Evolutionary conservation across 2,113 vertebrate genomes (phyloP).

Genomic region (Otolemur garnettii): DNA sequence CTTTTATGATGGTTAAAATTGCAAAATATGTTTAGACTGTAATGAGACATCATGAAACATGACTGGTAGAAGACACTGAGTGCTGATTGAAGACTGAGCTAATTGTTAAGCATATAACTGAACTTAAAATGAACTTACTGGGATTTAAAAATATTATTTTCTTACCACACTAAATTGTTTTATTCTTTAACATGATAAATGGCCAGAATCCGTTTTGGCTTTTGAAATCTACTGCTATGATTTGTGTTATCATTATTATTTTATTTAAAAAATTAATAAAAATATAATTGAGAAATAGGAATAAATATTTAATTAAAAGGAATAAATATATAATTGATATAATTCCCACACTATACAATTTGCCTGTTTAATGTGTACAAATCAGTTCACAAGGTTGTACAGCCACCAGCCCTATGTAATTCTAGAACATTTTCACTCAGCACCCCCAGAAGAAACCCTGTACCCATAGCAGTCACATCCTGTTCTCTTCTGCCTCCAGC

Average conservation of each 20-base stretch:
- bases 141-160: slow-evolving; percentile 11
- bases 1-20: neutral
- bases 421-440: neutral
- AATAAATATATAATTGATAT: neutral
- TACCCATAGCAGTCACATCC: neutral
- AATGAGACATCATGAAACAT: neutral
- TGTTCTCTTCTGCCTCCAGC: neutral
- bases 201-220: neutral
- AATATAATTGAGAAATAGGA: too few relatives aligned
- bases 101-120: neutral
- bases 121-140: slow-evolving; percentile 44
- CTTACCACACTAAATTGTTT: neutral
- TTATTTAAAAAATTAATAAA: neutral
- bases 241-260: neutral
- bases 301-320: neutral
- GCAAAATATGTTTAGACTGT: neutral
- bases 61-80: neutral
- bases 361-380: neutral
- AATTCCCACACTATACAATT: neutral
- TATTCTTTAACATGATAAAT: neutral
- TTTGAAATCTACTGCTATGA: neutral
- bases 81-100: neutral
- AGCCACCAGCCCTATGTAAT: too few relatives aligned
- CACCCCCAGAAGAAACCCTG: neutral
- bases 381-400: neutral